Conservation (phyloP, 2,888 invertebrate species). For the Sinohyriopsis cumingii region DNA sequence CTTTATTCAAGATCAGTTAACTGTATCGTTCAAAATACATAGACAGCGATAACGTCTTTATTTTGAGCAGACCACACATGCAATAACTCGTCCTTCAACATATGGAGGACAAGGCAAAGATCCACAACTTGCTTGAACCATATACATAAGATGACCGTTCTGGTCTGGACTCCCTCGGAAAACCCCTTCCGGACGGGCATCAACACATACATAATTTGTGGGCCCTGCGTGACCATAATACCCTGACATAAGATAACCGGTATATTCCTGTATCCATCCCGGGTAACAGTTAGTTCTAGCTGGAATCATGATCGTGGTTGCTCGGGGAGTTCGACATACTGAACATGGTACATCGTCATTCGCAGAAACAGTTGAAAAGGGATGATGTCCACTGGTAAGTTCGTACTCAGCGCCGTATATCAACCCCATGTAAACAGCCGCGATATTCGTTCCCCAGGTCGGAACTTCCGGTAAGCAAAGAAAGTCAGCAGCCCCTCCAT, state of each 20-base stretch:
- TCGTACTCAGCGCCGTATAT: slow-evolving; percentile 1
- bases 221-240: slow-evolving; percentile 9
- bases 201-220: slow-evolving; percentile 33
- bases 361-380: no score
- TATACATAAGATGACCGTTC: slow-evolving; percentile 29
- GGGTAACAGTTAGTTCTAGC: slow-evolving; percentile 22
- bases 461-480: not conserved
- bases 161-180: slow-evolving; percentile 15
- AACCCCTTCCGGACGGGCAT: slow-evolving; percentile 27
- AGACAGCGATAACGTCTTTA: not conserved
- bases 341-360: slow-evolving; percentile 20
- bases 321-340: slow-evolving; percentile 11
- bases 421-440: not conserved
- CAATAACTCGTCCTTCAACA: slow-evolving; percentile 28
- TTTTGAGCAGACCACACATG: slow-evolving; percentile 43
- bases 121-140: slow-evolving; percentile 38
- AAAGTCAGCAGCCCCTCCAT: not conserved
- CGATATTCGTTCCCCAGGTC: not conserved
- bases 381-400: not conserved
- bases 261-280: slow-evolving; percentile 40
- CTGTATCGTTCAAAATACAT: not conserved
- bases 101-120: slow-evolving; percentile 44
- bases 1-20: no score
- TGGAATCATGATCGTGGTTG: slow-evolving; percentile 13
- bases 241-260: slow-evolving; percentile 35